phyloP scores from a whole-genome alignment of 2,797 vertebrate genomes.

The Typhlichthys subterraneus region DNA sequence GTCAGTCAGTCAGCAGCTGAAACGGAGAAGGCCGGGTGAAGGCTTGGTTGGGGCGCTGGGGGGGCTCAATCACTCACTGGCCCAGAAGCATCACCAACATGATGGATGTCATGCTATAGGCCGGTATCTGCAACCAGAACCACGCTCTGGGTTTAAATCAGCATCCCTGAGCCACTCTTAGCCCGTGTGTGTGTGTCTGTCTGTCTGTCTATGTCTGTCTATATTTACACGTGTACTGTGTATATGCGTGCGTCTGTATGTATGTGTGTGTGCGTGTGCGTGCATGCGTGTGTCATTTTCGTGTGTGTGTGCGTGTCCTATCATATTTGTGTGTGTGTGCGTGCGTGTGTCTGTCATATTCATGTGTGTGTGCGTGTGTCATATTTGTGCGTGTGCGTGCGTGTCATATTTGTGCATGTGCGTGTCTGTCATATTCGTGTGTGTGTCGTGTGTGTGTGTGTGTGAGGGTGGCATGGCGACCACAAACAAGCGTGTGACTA shows the following conservation, averaged over 20 bases:
- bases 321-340: too few species aligned
- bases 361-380: too few species aligned
- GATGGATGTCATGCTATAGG: slow-evolving; percentile 47
- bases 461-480: slow-evolving; percentile 17
- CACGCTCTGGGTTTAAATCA: slow-evolving; percentile 41
- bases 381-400: too few species aligned
- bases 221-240: not conserved
- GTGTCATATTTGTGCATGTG: too few species aligned
- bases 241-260: too few species aligned
- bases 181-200: not conserved
- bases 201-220: too few species aligned
- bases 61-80: slow-evolving; percentile 59
- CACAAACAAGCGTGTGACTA: not conserved
- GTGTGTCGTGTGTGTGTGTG: slow-evolving; percentile 5
- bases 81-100: slow-evolving; percentile 52
- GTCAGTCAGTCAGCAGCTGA: slow-evolving; percentile 57
- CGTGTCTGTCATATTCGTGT: not conserved
- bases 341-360: too few species aligned
- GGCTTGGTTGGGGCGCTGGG: slow-evolving; percentile 42
- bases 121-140: slow-evolving; percentile 63
- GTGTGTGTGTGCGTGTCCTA: too few species aligned
- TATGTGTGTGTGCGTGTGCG: too few species aligned
- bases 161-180: slow-evolving; percentile 20
- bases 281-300: too few species aligned
- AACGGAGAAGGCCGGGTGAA: slow-evolving; percentile 52